Conservation (phyloP, 1,140 invertebrate species). For the Ruditapes philippinarum region DNA sequence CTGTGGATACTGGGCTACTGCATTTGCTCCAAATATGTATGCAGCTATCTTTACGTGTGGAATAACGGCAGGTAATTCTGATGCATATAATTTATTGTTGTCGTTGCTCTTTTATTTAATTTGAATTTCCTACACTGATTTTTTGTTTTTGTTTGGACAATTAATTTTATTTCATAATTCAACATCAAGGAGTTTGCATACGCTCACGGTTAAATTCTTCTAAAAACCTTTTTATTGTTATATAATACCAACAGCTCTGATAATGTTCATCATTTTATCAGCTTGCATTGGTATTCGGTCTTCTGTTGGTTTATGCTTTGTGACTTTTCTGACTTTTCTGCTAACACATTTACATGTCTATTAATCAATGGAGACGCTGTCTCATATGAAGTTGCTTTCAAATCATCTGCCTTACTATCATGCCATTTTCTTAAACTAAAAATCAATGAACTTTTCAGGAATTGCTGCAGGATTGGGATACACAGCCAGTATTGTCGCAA, state of each 20-base stretch:
- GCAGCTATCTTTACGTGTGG: constrained; percentile 26
- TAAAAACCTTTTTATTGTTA: background rate
- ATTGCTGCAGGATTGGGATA: constrained; percentile 53
- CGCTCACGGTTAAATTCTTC: background rate
- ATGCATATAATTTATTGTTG: too few relatives aligned
- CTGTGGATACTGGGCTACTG: background rate
- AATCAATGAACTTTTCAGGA: too few relatives aligned
- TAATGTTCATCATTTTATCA: background rate
- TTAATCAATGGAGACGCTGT: background rate
- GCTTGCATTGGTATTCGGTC: background rate
- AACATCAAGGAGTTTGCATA: background rate
- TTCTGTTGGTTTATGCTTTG: too few relatives aligned
- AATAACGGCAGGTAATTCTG: constrained; percentile 1
- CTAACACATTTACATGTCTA: background rate
- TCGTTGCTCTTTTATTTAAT: too few relatives aligned
- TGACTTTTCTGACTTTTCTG: background rate
- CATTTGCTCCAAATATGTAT: constrained; percentile 6
- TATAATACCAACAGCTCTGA: background rate
- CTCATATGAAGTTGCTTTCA: background rate
- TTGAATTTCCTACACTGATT: too few relatives aligned
- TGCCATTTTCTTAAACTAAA: too few relatives aligned
- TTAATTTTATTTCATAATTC: background rate
- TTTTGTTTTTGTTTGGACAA: background rate
- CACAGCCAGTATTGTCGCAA: constrained; percentile 46
- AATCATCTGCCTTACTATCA: too few relatives aligned